A percentile compares a stretch with the other conserved stretches of the same genome.
phyloP scores from a whole-genome alignment of 2,113 vertebrate species.

The Hippocampus zosterae region DNA sequence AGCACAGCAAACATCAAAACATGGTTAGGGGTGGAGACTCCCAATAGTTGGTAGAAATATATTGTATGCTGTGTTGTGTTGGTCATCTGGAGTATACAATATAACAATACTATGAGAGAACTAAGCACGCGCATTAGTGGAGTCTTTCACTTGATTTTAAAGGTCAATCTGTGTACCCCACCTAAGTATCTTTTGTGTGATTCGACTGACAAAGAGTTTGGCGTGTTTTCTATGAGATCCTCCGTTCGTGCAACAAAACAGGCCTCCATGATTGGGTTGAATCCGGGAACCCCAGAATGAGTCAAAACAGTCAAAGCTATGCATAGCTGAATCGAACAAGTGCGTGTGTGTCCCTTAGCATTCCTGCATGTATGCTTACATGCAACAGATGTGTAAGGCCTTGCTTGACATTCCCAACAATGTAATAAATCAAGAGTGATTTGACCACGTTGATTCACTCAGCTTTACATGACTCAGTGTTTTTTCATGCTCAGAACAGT shows the following conservation, averaged over 20 bases:
- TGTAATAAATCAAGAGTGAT: conserved; percentile 41
- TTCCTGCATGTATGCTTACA: conserved; percentile 47
- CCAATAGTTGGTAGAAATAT: no score
- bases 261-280: background rate
- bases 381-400: conserved; percentile 23
- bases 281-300: conserved; percentile 7
- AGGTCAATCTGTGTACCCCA: no score
- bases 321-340: conserved; percentile 33
- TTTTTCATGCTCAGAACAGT: conserved; percentile 52
- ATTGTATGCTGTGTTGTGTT: no score
- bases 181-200: no score
- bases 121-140: no score
- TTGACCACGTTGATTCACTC: conserved; percentile 43
- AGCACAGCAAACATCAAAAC: no score
- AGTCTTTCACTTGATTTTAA: no score
- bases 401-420: conserved; percentile 27
- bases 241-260: no score
- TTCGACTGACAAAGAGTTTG: background rate
- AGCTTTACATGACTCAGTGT: conserved; percentile 47
- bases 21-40: no score
- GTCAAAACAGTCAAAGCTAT: conserved; percentile 16
- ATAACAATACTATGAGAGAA: no score
- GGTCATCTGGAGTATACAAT: no score
- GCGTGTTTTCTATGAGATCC: no score
- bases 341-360: conserved; percentile 8